Base-by-base conservation (phyloP, 2,113 vertebrate genomes). In the Mystacornis crossleyi region DNA sequence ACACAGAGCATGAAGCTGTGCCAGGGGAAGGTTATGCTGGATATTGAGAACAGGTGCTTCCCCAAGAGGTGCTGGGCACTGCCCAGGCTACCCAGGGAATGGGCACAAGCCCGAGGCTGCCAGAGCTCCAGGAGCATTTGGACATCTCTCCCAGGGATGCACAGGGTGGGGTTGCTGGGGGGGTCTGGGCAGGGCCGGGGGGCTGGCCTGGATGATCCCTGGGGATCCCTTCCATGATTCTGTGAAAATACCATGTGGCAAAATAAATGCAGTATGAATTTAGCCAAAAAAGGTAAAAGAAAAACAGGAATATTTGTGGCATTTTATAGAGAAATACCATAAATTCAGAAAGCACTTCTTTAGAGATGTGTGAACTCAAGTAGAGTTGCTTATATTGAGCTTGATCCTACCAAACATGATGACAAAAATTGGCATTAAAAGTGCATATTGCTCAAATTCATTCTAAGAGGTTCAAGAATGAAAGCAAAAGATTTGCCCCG, bases 151-250 rank as follows among this genome's bases (percentile, higher is more conserved):
- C 18, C 42, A 67, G 38, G 36, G 45, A 14, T 33, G 72, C 4
- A 0, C 29, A 66, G 47, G 29, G 2, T 31, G 45, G 69, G n/a
- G 7, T 26, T 54, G 28, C 0, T 38, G 47, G 54, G 16, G 36
- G n/a, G 3, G 7, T 11, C 54, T 82, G 67, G 1, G 20, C 70
- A 82, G 47, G 54, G 17, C 7, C 87, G 69, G 20, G n/a, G n/a
- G 0, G 24, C 5, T 60, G 38, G 21, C 1, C 11, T 24, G 1
- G 9, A 2, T 54, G 17, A 25, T 34, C 20, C 29, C 1, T 3
- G 6, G 2, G 25, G 9, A 4, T 31, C 53, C n/a, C 24, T 69
- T 75, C 62, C 65, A 24, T 14, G 12, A 48, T 48, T 61, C 62
- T 28, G 4, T 62, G 12, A 62, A 77, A 62, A 54, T 18, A 42